Conservation (phyloP, 1,140 invertebrate species). For the Pantala flavescens region DNA sequence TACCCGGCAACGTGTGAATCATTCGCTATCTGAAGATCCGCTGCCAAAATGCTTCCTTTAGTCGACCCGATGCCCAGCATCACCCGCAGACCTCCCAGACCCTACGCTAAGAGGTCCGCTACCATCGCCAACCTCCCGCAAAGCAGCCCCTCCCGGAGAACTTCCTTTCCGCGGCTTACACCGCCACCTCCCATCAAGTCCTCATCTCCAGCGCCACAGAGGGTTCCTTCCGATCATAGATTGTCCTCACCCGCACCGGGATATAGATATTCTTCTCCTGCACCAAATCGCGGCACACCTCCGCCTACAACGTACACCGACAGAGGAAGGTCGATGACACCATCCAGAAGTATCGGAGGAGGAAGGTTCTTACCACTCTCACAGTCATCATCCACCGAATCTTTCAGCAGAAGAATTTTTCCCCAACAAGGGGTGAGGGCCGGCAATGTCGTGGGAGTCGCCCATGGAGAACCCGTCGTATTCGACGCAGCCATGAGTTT, state of each 20-base stretch:
- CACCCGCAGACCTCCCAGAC: background rate
- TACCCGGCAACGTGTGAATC: no score
- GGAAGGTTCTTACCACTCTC: background rate
- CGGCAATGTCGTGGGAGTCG: background rate
- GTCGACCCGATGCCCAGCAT: background rate
- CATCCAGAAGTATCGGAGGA: background rate
- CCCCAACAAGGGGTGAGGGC: background rate
- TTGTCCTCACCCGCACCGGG: background rate
- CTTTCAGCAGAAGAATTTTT: background rate
- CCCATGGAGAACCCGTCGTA: conserved; percentile 47
- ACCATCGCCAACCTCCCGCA: background rate
- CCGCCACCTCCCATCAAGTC: background rate
- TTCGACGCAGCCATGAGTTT: conserved; percentile 72
- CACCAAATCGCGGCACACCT: background rate
- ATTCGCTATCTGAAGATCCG: background rate
- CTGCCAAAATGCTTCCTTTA: background rate
- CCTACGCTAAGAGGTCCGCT: background rate
- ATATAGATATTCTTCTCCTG: background rate
- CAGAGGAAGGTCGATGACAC: background rate
- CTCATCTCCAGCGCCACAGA: background rate
- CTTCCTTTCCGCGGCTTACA: background rate
- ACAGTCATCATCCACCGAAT: background rate
- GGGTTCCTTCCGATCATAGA: background rate
- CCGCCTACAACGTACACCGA: background rate
- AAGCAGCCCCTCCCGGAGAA: background rate